Evolutionary conservation across 2,797 vertebrate genomes (phyloP).

Genomic region (Cryptoprocta ferox): DNA sequence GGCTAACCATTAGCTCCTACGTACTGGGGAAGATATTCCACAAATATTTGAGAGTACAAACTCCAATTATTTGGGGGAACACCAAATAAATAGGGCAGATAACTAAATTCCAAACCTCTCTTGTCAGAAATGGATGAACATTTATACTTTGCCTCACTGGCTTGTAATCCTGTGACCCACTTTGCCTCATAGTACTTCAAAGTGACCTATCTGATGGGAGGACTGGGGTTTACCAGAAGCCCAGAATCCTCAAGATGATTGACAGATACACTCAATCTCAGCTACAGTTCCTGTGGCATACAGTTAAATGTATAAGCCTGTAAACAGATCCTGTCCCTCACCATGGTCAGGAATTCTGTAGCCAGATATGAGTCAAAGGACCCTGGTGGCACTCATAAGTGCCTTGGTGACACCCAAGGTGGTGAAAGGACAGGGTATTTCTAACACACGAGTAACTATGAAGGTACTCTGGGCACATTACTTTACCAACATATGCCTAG

Average conservation of each 20-base stretch:
- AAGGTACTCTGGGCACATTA: neutral
- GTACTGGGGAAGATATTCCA: neutral
- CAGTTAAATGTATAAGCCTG: neutral
- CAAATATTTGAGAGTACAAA: conserved; percentile 62
- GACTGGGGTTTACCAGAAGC: neutral
- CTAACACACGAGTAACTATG: neutral
- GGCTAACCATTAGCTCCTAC: conserved; percentile 40
- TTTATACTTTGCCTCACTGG: neutral
- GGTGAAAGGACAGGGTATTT: neutral
- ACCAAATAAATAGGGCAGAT: conserved; percentile 7
- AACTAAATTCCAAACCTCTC: neutral
- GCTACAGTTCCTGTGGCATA: neutral
- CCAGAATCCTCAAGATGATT: neutral
- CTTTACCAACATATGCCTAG: neutral
- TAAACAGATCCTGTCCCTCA: neutral
- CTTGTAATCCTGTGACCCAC: neutral
- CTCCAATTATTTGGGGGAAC: conserved; percentile 37
- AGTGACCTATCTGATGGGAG: neutral
- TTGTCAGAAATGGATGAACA: neutral
- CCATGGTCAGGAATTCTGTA: neutral
- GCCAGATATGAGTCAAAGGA: neutral
- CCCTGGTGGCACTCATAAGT: neutral
- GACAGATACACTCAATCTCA: neutral
- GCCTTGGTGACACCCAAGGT: neutral
- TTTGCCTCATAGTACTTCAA: neutral